Percentiles rank a stretch among this genome's conserved stretches.
Evolutionary conservation across 2,797 vertebrate genomes (phyloP).

Genomic region (Coranthus polyacanthus): DNA sequence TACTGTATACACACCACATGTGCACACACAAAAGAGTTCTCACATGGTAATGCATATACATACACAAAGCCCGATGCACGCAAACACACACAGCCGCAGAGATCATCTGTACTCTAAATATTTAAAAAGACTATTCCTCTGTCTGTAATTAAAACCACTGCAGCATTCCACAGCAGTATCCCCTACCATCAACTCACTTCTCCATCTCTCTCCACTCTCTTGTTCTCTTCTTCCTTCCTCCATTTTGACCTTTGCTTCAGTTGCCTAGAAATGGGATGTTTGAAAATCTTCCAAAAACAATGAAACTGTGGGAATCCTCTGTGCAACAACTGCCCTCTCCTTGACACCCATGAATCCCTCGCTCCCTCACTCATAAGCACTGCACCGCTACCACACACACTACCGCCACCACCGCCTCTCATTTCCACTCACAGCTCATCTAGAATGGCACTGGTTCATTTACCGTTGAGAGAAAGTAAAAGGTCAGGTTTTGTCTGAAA

Average conservation of each 20-base stretch:
- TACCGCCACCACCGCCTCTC: slow-evolving; percentile 15
- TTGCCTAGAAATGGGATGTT: slow-evolving; percentile 73
- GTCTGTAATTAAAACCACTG: slow-evolving; percentile 83
- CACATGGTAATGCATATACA: slow-evolving; percentile 3
- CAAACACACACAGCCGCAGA: slow-evolving; percentile 54
- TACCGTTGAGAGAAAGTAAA: slow-evolving; percentile 57
- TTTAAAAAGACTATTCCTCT: slow-evolving; percentile 81
- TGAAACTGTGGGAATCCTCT: slow-evolving; percentile 68
- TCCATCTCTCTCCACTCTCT: slow-evolving; percentile 29
- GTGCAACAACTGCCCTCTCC: slow-evolving; percentile 63
- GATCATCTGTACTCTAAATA: slow-evolving; percentile 82
- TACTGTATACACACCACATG: slow-evolving; percentile 19
- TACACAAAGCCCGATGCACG: slow-evolving; percentile 33
- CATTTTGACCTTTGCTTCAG: slow-evolving; percentile 67
- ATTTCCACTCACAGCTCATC: slow-evolving; percentile 53
- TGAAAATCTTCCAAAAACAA: slow-evolving; percentile 76
- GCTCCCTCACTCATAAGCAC: slow-evolving; percentile 15
- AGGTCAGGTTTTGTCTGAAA: slow-evolving; percentile 71
- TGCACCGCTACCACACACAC: not conserved
- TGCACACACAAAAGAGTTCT: slow-evolving; percentile 32
- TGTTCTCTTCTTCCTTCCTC: slow-evolving; percentile 65
- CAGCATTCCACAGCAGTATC: slow-evolving; percentile 69
- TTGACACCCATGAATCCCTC: slow-evolving; percentile 65
- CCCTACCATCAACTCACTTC: slow-evolving; percentile 54
- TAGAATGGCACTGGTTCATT: slow-evolving; percentile 47